phyloP scores from a whole-genome alignment of 2,888 invertebrate genomes.

The Perizoma affinitatum region DNA sequence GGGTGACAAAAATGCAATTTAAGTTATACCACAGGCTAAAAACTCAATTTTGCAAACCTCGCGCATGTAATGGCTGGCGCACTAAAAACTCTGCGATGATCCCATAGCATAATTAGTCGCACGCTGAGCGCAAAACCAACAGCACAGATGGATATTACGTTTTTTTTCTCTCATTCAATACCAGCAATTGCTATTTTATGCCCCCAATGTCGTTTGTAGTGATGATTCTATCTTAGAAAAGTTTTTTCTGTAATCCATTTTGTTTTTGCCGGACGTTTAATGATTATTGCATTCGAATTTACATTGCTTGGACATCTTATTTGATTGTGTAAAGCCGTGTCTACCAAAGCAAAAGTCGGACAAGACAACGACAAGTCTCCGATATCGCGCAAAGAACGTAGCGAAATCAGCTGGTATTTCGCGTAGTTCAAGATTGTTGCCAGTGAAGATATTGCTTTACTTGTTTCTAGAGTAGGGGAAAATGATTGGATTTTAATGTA shows the following conservation, averaged over 20 bases:
- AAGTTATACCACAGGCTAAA: slow-evolving; percentile 69
- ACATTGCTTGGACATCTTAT: slow-evolving; percentile 35
- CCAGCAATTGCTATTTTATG: slow-evolving; percentile 55
- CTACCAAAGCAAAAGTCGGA: background rate
- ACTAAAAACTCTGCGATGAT: slow-evolving; percentile 68
- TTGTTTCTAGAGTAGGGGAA: background rate
- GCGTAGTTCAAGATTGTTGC: background rate
- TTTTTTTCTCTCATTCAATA: slow-evolving; percentile 58
- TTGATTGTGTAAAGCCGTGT: slow-evolving; percentile 23
- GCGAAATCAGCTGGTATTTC: background rate
- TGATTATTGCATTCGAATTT: slow-evolving; percentile 44
- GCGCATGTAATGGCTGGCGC: slow-evolving; percentile 56
- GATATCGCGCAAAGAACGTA: background rate
- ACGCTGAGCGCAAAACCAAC: slow-evolving; percentile 63
- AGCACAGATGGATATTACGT: slow-evolving; percentile 44
- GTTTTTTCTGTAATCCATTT: slow-evolving; percentile 42
- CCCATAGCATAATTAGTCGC: slow-evolving; percentile 76
- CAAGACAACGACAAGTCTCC: background rate
- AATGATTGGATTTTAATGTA: slow-evolving; percentile 30
- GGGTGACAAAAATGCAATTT: slow-evolving; percentile 83
- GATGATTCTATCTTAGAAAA: slow-evolving; percentile 64
- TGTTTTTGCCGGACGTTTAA: slow-evolving; percentile 41
- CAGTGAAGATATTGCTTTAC: background rate
- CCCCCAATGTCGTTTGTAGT: slow-evolving; percentile 60
- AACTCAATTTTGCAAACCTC: slow-evolving; percentile 68